Percentiles rank a stretch among this genome's conserved stretches.
Conservation (phyloP, 2,888 invertebrate species). For the Harpagoxenus sublaevis region DNA sequence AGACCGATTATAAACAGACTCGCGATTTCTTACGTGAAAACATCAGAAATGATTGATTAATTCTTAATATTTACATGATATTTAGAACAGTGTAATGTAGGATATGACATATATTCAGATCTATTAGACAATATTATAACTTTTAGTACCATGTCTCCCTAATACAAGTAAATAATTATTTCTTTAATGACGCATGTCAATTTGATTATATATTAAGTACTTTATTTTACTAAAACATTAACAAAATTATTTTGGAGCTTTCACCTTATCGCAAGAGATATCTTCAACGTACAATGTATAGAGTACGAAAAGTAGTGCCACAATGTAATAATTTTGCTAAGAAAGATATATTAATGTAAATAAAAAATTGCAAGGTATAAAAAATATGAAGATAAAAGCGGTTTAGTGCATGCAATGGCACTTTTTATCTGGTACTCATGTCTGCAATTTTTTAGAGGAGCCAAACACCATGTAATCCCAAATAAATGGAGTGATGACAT, state of each 20-base stretch:
- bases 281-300: not conserved
- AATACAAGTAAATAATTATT: not conserved
- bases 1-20: not conserved
- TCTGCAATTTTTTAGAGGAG: not conserved
- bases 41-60: constrained; percentile 21
- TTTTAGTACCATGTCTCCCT: not conserved
- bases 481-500: constrained; percentile 20
- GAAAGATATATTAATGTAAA: not conserved
- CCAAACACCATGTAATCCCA: not conserved
- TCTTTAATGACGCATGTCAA: not conserved
- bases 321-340: not conserved
- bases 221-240: not conserved
- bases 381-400: not conserved
- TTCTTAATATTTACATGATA: not conserved
- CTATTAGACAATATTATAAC: not conserved
- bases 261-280: not conserved
- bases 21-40: not conserved
- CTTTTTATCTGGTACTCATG: not conserved
- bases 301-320: not conserved
- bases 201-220: not conserved
- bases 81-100: not conserved
- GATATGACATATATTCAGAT: not conserved
- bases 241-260: not conserved
- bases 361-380: not conserved
- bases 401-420: not conserved